Base-by-base conservation (phyloP, 2,113 vertebrate species). In the Zosterops pallidus region DNA sequence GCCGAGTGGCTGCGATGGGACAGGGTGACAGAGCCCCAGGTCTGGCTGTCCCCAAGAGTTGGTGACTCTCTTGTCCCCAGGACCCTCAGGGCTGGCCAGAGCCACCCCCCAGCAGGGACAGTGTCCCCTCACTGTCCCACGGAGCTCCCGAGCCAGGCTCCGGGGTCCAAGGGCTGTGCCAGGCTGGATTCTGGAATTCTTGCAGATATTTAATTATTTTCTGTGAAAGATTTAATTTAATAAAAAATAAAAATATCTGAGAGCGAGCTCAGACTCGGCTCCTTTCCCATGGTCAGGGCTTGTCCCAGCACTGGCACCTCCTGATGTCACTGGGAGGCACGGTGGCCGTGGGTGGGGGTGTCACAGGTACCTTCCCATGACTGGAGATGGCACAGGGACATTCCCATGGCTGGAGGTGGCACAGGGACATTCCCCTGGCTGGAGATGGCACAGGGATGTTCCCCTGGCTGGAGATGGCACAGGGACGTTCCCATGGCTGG, bases 21-120 rank as follows among this genome's bases (percentile, higher is more conserved):
- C 0, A 2, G 14, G 2, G 2, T 0, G 3, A 75, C 12, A 0
- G 2, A 70, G 59, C 37, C 41, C 50, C 33, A 14, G 52, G 10
- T 3, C 56, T 0, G 0, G 50, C 62, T 52, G 26, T 72, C 44
- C 83, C 6, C 1, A 1, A 19, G 67, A 75, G 49, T 56, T 83
- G 62, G 14, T 11, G 18, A 24, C 11, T 49, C 59, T 47, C 60
- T 28, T 1, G 1, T 60, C 62, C 70, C 47, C 1, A 2, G 75
- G 77, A 52, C 64, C 52, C 52, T 59, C 11, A 0, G 74, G 0
- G 5, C 65, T 8, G 4, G 33, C 50, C 1, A 0, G 64, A 81
- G 89, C 39, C 68, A 28, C 26, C 22, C 37, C 50, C 35, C 9
- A 1, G 2, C 15, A 8, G 6, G 68, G 53, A 55, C 1, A 0